Percentiles rank a stretch among this genome's conserved stretches.
These are phyloP conservation scores for Eufriesea mexicana DNA, from an alignment of 1,140 invertebrate genomes.

Conservation along the genomic window DNA sequence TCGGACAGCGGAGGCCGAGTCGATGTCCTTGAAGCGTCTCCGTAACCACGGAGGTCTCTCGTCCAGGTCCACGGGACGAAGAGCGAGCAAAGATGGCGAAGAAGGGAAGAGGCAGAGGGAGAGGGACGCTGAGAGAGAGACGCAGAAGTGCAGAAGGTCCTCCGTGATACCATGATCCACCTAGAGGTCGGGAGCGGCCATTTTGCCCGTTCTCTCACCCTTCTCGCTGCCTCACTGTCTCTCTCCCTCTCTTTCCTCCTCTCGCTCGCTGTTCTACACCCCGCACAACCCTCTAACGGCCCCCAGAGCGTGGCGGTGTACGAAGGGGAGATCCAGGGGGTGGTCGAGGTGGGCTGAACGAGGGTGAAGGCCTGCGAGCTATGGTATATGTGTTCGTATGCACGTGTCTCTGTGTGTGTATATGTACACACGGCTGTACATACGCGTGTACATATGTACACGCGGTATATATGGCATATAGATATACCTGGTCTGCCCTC, in stretches of 20 bases:
- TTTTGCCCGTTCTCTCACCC: conserved; percentile 70
- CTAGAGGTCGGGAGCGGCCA: conserved; percentile 76
- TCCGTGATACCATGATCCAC: conserved; percentile 74
- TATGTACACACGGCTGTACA: conserved; percentile 35
- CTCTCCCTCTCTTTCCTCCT: not conserved
- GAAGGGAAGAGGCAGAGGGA: not conserved
- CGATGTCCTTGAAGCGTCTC: conserved; percentile 59
- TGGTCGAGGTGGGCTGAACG: conserved; percentile 71
- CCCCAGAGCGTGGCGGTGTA: conserved; percentile 63
- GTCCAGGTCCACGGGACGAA: conserved; percentile 14
- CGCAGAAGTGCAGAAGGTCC: conserved; percentile 62
- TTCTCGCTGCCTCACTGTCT: conserved; percentile 42
- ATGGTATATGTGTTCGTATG: conserved; percentile 40
- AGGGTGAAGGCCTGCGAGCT: conserved; percentile 76
- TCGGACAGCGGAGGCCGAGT: conserved; percentile 11
- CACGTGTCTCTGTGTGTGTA: not conserved
- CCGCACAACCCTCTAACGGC: conserved; percentile 63
- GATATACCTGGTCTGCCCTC: conserved; percentile 77
- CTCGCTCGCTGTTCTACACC: conserved; percentile 51
- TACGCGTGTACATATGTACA: conserved; percentile 30
- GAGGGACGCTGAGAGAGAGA: not conserved
- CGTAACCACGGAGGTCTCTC: not conserved
- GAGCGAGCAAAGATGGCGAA: not conserved
- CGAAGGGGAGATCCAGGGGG: conserved; percentile 57
- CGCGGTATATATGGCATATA: conserved; percentile 69